These are phyloP conservation scores for Meloidogyne floridensis DNA, from an alignment of 1,140 invertebrate genomes.

Conservation along the genomic window DNA sequence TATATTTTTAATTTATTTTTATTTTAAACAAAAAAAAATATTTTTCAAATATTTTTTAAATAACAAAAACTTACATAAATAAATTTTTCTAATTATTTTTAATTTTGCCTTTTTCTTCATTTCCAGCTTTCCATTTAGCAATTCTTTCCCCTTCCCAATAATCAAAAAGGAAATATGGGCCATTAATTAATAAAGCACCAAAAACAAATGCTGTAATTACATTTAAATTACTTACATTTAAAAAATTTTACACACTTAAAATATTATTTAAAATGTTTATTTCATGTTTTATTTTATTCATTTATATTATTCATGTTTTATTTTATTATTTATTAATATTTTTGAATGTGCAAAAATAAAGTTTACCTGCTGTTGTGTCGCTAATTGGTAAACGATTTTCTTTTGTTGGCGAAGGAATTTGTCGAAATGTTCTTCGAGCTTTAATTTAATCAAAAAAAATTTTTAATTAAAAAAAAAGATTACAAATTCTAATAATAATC, in stretches of 20 bases:
- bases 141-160: slow-evolving; percentile 14
- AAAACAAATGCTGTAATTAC: slow-evolving; percentile 1
- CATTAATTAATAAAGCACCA: slow-evolving; percentile 14
- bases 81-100: neutral
- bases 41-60: neutral
- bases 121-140: neutral
- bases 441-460: neutral
- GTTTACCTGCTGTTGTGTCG: neutral
- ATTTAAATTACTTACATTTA: too few species aligned
- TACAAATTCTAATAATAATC: slow-evolving; percentile 6
- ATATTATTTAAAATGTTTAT: too few species aligned
- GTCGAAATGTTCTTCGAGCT: neutral
- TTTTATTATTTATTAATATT: too few species aligned
- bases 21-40: too few species aligned
- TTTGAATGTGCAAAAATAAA: too few species aligned
- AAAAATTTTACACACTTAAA: too few species aligned
- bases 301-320: too few species aligned
- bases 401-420: neutral
- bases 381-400: neutral
- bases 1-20: too few species aligned
- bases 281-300: too few species aligned
- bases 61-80: neutral
- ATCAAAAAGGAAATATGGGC: neutral
- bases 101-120: neutral
- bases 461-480: neutral